Evolutionary conservation across 2,113 vertebrate genomes (phyloP), one percentile per base, ranked within the genome.

Genomic region (Mola mola): DNA sequence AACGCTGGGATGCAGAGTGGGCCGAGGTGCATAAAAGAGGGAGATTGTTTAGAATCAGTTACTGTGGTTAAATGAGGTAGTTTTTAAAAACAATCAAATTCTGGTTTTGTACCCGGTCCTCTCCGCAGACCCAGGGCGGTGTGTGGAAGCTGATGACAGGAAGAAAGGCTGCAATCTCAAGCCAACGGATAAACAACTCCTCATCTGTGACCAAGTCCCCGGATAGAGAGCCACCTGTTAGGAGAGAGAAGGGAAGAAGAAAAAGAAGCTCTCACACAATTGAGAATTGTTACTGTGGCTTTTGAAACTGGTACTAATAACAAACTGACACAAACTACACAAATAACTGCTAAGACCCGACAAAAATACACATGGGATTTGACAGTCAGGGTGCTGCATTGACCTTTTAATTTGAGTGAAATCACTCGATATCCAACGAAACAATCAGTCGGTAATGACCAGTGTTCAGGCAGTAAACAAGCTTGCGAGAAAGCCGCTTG

Each of bases 141-240:
- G 90, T 94, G 58, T 93, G 82, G 72, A 97, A 97, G 57, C 89
- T 92, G 84, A 97, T 93, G 19, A 94, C 93, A 0, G 95, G 95
- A n/a, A 97, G 92, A 57, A 96, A 96, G 0, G 94, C 93, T 65
- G 84, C 81, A 0, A 97, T 92, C 82, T 93, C 93, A 77, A 97
- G 79, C 95, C 95, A 97, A 36, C 95, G 91, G 72, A 95, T 93
- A 6, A 94, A 97, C 49, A 97, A 88, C 85, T 96, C 95, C 11
- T 86, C 77, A 70, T 97, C 93, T 49, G 74, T 81, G 0, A 91
- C 50, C 26, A 69, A 13, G 6, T 91, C 92, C 15, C 66, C 61
- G 8, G 88, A 85, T 67, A 93, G 58, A 53, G 93, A 93, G 26
- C 95, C 95, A 78, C 95, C 95, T 97, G 81, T 3, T 50, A 12